Base-by-base conservation (phyloP, 2,113 vertebrate species). In the Myotis brandtii region DNA sequence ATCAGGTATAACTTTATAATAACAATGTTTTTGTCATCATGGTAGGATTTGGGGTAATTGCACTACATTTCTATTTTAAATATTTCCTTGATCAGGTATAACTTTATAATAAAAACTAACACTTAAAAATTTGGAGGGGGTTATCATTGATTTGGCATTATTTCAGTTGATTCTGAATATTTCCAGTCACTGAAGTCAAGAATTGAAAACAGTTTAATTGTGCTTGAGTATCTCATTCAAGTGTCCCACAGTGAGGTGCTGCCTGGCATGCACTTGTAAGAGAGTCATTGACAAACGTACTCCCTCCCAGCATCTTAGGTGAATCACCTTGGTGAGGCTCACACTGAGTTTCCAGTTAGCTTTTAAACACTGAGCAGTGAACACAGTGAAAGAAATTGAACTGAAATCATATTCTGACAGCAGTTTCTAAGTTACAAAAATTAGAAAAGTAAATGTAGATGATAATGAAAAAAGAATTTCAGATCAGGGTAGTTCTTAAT, bases 281-380 rank as follows among this genome's bases (percentile, higher is more conserved):
- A 50, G n/a, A n/a, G 52, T 62, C 50, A 5, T 18, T 62, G 46
- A 48, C 70, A 73, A 80, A 40, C 23, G 30, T 6, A 87, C 86
- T 94, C 6, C n/a, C 13, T 93, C 91, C 81, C 82, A 81, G 66
- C 5, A 76, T 95, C 88, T 89, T 91, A 85, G 83, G 97, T 85
- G 59, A 40, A 82, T 96, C 50, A 69, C 96, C 69, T 16, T 97
- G 52, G 46, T 93, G 97, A 97, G 91, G 88, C 82, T 94, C 94
- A 91, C 91, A 95, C 91, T 98, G 96, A 96, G 84, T 93, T 97
- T 97, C 92, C 50, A 86, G 95, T 97, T 96, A 95, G 82, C 88
- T 79, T 97, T 93, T 95, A 95, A 89, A 46, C 59, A 80, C 83
- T 85, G 90, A 93, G 64, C 89, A 89, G 86, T 96, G 27, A 72